Base-by-base conservation (phyloP, 2,113 vertebrate genomes). In the Columbina picui region DNA sequence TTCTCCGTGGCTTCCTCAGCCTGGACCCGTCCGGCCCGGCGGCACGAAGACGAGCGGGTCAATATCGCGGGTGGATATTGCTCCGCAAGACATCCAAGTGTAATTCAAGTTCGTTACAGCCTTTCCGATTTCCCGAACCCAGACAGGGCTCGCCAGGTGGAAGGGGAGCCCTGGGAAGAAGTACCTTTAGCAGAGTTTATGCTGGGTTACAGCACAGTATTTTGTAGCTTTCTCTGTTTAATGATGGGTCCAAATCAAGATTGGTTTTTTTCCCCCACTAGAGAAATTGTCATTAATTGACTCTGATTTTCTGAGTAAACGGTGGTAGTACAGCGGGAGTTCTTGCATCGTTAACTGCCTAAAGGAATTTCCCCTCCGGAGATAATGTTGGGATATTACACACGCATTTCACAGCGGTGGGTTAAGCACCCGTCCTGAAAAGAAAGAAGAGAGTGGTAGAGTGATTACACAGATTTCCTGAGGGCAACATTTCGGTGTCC, bases 241-340 rank as follows among this genome's bases (percentile, higher is more conserved):
- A 41, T 5, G 63, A 63, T 18, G 39, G 27, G 52, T 73, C 60
- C 61, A 39, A 82, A 79, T 43, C 84, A 57, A 78, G 49, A 10
- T 53, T 13, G 3, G 17, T 75, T 88, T 41, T 45, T 19, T 45
- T 45, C 21, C 36, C 81, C 30, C 14, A 19, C 3, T 56, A 10
- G 53, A 71, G 43, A 88, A 84, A n/a, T 10, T 10, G 67, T 53
- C 70, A 76, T 77, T 79, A 83, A 78, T 69, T 73, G 84, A 53
- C 50, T 77, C 89, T 59, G 84, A 76, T 90, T 93, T 91, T 50
- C 87, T 49, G 55, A 73, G 47, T 69, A 50, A 75, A n/a, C 5
- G 53, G 61, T 5, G 47, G 22, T 10, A 26, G 81, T 10, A 8
- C 50, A 14, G 81, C 39, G 45, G 57, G 63, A 93, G 84, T 70